phyloP scores from a whole-genome alignment of 2,797 vertebrate genomes.

The Euphonia xanthogaster region DNA sequence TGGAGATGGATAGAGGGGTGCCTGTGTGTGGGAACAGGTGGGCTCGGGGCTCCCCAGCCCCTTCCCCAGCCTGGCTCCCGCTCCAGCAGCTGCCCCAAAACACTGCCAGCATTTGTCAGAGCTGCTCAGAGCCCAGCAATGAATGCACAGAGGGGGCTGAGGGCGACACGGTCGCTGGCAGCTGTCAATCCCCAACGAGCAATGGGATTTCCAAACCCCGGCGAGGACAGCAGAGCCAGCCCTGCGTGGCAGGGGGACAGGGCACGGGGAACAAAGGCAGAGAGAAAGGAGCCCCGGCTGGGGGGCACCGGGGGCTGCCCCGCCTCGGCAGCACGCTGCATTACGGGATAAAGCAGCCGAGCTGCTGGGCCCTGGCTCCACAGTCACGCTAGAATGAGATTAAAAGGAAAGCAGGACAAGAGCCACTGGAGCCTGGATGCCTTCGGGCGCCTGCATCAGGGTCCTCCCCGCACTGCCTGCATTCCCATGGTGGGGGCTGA shows the following conservation, averaged over 20 bases:
- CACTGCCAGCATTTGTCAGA: conserved; percentile 26
- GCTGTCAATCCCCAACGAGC: not conserved
- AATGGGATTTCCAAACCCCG: not conserved
- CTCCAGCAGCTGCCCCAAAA: conserved; percentile 41
- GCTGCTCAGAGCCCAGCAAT: not conserved
- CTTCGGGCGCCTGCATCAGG: conserved; percentile 32
- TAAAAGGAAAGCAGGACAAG: conserved; percentile 52
- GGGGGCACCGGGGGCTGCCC: not conserved
- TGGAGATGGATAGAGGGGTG: not conserved
- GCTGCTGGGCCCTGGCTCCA: not conserved
- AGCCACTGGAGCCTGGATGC: not conserved
- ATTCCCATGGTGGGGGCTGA: not conserved
- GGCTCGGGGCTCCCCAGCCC: not conserved
- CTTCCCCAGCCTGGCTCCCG: not conserved
- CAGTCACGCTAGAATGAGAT: conserved; percentile 53
- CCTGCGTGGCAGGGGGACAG: not conserved
- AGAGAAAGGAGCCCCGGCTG: not conserved
- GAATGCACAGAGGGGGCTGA: not conserved
- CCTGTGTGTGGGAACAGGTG: conserved; percentile 17
- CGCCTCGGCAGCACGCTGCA: not conserved
- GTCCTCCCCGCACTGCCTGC: not conserved
- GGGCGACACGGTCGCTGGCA: not conserved
- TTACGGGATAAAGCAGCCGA: not conserved
- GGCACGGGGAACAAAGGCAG: not conserved
- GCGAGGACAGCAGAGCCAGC: not conserved